Evolutionary conservation across 2,113 vertebrate species (phyloP).

Genomic region (Aptenodytes forsteri): DNA sequence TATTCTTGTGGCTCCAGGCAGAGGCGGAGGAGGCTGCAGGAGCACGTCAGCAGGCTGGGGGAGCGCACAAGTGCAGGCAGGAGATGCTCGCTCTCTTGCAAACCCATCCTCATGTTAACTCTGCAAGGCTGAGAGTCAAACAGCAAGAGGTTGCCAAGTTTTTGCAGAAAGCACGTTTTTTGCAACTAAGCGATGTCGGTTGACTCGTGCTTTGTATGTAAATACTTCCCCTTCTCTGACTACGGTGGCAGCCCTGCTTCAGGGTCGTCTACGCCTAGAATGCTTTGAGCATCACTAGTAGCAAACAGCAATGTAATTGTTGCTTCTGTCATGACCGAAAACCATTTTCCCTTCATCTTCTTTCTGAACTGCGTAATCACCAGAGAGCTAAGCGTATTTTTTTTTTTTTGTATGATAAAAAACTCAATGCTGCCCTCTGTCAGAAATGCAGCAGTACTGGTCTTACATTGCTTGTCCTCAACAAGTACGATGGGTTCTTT

Average conservation of each 20-base stretch:
- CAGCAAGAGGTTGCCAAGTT: neutral
- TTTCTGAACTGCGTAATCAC: neutral
- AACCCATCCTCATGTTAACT: neutral
- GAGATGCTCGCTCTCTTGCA: neutral
- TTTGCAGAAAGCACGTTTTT: neutral
- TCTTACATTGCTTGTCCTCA: neutral
- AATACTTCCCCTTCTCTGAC: neutral
- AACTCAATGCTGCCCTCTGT: constrained; percentile 75
- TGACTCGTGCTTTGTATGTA: neutral
- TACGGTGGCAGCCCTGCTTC: neutral
- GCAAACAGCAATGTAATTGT: neutral
- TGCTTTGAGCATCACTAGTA: neutral
- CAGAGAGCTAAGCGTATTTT: neutral
- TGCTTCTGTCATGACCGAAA: constrained; percentile 2
- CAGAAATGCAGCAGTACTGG: constrained; percentile 30
- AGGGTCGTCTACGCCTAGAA: neutral
- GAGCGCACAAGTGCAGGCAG: neutral
- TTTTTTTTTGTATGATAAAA: neutral
- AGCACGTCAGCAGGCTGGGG: accelerated
- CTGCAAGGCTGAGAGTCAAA: neutral
- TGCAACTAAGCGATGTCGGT: neutral
- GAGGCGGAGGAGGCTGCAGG: neutral
- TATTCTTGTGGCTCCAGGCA: neutral
- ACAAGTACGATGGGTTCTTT: neutral
- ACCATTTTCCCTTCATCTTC: neutral